Evolutionary conservation across 2,113 vertebrate genomes (phyloP).

Genomic region (Forbesichthys papilliferus): DNA sequence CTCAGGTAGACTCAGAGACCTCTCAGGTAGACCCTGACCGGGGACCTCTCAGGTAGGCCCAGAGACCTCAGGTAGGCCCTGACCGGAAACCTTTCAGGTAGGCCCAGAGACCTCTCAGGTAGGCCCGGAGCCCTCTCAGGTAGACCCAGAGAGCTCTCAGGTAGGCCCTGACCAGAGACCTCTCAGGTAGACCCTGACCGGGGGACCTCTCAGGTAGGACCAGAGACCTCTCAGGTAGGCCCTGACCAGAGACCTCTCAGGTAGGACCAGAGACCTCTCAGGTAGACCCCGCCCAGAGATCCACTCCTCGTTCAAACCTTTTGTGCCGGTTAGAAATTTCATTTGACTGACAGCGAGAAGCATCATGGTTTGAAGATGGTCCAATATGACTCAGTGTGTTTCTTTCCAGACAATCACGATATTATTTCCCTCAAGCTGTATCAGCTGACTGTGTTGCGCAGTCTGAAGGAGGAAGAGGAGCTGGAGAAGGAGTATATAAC

Average conservation of each 20-base stretch:
- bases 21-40: too few relatives aligned
- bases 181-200: conserved; percentile 78
- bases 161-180: too few relatives aligned
- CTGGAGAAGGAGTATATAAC: conserved; percentile 83
- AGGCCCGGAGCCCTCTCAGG: too few relatives aligned
- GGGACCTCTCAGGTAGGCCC: too few relatives aligned
- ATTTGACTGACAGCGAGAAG: too few relatives aligned
- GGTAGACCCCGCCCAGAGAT: too few relatives aligned
- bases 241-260: neutral
- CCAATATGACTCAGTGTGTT: neutral
- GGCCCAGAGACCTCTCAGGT: neutral
- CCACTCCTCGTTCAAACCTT: too few relatives aligned
- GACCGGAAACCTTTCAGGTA: conserved; percentile 95
- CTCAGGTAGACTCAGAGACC: too few relatives aligned
- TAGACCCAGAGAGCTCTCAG: too few relatives aligned
- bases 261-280: too few relatives aligned
- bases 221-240: neutral
- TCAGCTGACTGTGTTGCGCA: conserved; percentile 88
- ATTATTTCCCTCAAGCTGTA: conserved; percentile 93
- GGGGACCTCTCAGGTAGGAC: conserved; percentile 89
- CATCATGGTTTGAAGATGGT: too few relatives aligned
- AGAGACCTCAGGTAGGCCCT: conserved; percentile 60
- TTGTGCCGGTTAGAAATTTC: too few relatives aligned
- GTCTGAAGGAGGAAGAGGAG: conserved; percentile 81
- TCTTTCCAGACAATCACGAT: conserved; percentile 89